Evolutionary conservation across 2,888 invertebrate species (phyloP), one percentile per base, ranked within the genome.

Genomic region (Galerucella calmariensis): DNA sequence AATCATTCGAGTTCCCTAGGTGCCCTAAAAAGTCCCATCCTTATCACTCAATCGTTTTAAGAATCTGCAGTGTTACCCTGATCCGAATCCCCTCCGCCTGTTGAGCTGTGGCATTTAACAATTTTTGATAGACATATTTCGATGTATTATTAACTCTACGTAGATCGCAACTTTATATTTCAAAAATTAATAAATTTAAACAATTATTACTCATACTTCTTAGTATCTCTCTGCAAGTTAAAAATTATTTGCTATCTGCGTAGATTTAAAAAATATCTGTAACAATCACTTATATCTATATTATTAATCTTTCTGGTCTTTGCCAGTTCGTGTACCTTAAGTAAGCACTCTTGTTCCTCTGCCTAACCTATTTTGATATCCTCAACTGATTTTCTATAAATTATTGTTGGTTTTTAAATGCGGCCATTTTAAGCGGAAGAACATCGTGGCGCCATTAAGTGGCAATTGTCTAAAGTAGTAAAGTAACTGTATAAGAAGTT

Each of bases 291-390:
- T 80, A 74, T 77, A 76, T 63, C 35, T 58, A 77, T 48, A 51
- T 77, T 67, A 73, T 73, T 56, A 61, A 68, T 68, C 10, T 20
- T 56, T 68, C 73, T 76, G 73, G 73, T 78, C 69, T 74, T 79
- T 78, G 79, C 81, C 62, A 68, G 58, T 63, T 53, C 27, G 67
- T 68, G 68, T 73, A 73, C 68, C 62, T 67, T 73, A 69, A 61
- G 41, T 65, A 67, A 84, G 84, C 83, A 86, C 86, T 86, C 86
- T 86, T 86, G 86, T 86, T 85, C 85, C 86, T 87, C 86, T 86
- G 87, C 86, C 86, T 86, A 86, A 86, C 86, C 86, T 84, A 81
- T 58, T 53, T 75, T 77, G 80, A 80, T 78, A 71, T 70, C 67
- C 65, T 56, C 63, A 73, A 76, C 79, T 79, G 78, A 77, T 74